Conservation (phyloP, 2,888 invertebrate genomes). For the Sinhomidia bicolor region DNA sequence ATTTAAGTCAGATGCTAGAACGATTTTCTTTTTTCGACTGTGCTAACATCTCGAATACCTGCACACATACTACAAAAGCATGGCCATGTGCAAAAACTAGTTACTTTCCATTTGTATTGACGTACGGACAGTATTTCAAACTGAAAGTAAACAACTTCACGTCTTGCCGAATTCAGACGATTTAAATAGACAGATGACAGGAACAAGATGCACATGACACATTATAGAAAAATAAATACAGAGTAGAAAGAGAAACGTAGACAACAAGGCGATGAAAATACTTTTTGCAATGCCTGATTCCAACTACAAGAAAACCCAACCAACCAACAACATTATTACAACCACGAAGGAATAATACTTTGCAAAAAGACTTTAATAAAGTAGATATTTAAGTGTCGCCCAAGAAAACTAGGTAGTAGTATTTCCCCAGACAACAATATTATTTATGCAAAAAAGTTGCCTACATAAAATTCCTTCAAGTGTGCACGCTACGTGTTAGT, state of each 20-base stretch:
- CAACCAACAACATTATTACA: background rate
- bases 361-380: no score
- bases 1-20: background rate
- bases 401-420: no score
- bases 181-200: conserved; percentile 29
- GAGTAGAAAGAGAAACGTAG: background rate
- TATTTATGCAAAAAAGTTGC: conserved; percentile 11
- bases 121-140: background rate
- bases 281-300: no score
- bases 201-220: conserved; percentile 27
- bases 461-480: background rate
- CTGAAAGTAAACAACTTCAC: conserved; percentile 37
- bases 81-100: conserved; percentile 3
- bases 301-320: background rate
- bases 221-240: background rate
- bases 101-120: background rate
- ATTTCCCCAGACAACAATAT: background rate
- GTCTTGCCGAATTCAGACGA: background rate
- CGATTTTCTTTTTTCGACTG: background rate
- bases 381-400: background rate
- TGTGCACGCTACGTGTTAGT: background rate
- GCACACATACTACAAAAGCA: background rate
- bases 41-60: background rate
- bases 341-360: background rate
- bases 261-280: background rate